A percentile compares a stretch with the other conserved stretches of the same genome.
These are phyloP conservation scores for Camelus bactrianus DNA, from an alignment of 2,113 vertebrate species.

Conservation along the genomic window DNA sequence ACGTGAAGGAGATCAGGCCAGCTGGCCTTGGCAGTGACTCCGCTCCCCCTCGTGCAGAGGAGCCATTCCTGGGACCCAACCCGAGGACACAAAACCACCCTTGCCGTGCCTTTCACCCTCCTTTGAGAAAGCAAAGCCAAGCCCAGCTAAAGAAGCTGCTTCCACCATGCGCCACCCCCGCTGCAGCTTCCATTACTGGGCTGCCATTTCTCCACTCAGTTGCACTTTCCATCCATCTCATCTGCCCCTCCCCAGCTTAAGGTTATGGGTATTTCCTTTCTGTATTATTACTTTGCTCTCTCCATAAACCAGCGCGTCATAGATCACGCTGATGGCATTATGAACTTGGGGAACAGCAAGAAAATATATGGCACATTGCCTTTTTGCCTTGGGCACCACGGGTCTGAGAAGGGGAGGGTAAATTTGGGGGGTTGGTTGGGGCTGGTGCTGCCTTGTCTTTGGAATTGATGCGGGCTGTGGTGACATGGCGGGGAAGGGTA, in stretches of 20 bases:
- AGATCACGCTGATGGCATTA: constrained; percentile 89
- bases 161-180: not conserved
- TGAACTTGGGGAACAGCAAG: constrained; percentile 87
- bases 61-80: not conserved
- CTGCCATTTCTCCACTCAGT: constrained; percentile 87
- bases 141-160: not conserved
- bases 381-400: constrained; percentile 84
- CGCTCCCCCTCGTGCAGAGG: not conserved
- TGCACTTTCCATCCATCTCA: constrained; percentile 88
- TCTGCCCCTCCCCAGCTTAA: constrained; percentile 81
- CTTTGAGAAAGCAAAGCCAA: constrained; percentile 57
- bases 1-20: not conserved
- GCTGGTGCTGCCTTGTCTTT: constrained; percentile 54
- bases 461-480: constrained; percentile 82
- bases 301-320: constrained; percentile 86
- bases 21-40: not conserved
- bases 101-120: not conserved
- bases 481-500: constrained; percentile 74
- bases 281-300: constrained; percentile 86
- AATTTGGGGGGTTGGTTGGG: constrained; percentile 81
- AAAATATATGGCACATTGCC: constrained; percentile 88
- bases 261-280: constrained; percentile 84
- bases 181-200: constrained; percentile 84
- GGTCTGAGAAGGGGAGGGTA: constrained; percentile 80
- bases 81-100: not conserved